Evolutionary conservation across 2,888 invertebrate species (phyloP), one percentile per base, ranked within the genome.

Genomic region (Lasioglossum calceatum): DNA sequence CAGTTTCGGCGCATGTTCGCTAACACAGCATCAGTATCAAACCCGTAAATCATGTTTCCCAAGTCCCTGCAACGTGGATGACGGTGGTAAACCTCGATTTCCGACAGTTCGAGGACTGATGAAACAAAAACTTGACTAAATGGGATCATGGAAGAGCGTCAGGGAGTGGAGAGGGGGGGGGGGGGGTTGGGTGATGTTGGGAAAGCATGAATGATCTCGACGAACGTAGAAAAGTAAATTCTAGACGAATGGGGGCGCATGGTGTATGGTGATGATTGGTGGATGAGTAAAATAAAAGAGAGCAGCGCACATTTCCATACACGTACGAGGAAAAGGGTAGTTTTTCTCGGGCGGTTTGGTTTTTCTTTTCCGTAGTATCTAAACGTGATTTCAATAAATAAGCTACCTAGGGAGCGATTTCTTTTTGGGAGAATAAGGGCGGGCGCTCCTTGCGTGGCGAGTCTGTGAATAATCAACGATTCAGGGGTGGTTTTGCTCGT

Each of bases 311-410:
- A 86, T 89, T 82, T 86, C 86, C 89, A 84, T 88, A 82, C 86
- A 89, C 82, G 79, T 87, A 90, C 78, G 76, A 88, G 86, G 84
- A 79, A 84, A 89, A 87, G 81, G 82, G 7, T 64, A 36, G 50
- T 81, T 84, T 64, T 74, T 88, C 80, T 85, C 85, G 83, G 88
- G 85, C 86, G 86, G 88, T 88, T 89, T 87, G 89, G 91, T 86
- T 85, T 85, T 58, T 58, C 58, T 12, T 58, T 64, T 88, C 80
- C 86, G 77, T 91, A 88, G 84, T 92, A 93, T 86, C 93, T 94
- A 94, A 93, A 93, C 90, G 89, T 93, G 93, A 93, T 94, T 94
- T 94, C 93, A 94, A 94, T 94, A 94, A 94, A 94, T 94, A 94
- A 94, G 93, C 94, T 94, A 94, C 92, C 94, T 94, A 94, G 90